Conservation (phyloP, 2,888 invertebrate species). For the Catocala fraxini region DNA sequence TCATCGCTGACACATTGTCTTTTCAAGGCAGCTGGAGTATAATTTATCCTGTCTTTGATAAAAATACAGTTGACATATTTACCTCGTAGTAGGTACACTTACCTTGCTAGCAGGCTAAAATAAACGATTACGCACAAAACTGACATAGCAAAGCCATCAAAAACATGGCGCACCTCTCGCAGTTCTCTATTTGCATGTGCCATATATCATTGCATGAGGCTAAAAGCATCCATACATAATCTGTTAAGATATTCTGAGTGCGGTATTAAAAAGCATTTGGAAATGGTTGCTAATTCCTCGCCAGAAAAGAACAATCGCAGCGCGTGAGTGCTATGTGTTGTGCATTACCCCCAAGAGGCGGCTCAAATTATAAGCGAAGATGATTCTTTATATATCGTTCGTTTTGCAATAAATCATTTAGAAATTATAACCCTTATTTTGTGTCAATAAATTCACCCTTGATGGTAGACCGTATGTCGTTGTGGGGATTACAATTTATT, state of each 20-base stretch:
- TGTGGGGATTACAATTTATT: too few relatives aligned
- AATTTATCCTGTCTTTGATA: too few relatives aligned
- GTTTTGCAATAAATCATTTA: too few relatives aligned
- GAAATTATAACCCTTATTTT: too few relatives aligned
- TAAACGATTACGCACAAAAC: constrained; percentile 2
- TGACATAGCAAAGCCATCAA: constrained; percentile 4
- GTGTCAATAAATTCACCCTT: too few relatives aligned
- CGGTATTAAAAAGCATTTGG: constrained; percentile 81
- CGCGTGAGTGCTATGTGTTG: constrained; percentile 76
- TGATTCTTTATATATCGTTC: too few relatives aligned
- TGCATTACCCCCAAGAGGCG: constrained; percentile 65
- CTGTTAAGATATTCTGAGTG: constrained; percentile 67
- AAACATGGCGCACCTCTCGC: background rate
- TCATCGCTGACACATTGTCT: too few relatives aligned
- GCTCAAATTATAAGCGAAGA: constrained; percentile 34
- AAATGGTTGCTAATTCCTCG: constrained; percentile 82
- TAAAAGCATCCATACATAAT: constrained; percentile 65
- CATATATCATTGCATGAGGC: constrained; percentile 39
- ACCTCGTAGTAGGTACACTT: too few relatives aligned
- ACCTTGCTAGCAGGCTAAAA: background rate
- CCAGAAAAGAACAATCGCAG: constrained; percentile 79
- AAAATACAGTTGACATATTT: too few relatives aligned
- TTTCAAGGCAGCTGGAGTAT: too few relatives aligned
- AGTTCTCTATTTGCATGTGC: constrained; percentile 13
- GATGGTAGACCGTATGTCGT: too few relatives aligned